Conservation (phyloP, 2,888 invertebrate species). For the Caenorhabditis panamensis region DNA sequence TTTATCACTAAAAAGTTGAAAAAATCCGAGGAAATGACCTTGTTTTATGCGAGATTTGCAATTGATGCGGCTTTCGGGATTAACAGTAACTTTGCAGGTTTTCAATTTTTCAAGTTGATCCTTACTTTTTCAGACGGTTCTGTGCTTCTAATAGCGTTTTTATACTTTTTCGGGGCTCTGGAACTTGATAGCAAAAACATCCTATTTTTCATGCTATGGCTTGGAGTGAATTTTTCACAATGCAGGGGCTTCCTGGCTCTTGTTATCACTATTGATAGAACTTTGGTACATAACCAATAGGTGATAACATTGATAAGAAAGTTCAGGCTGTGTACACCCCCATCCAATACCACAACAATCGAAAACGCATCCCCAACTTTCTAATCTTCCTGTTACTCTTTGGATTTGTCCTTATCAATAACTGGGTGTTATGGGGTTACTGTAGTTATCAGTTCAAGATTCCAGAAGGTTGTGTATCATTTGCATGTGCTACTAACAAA, state of each 20-base stretch:
- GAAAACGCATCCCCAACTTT: neutral
- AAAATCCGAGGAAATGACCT: neutral
- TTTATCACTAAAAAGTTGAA: neutral
- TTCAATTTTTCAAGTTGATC: neutral
- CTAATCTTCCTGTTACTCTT: neutral
- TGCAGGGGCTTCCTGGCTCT: neutral
- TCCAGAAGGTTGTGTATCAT: neutral
- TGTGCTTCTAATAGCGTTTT: neutral
- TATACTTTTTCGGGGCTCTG: neutral
- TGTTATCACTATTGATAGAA: neutral
- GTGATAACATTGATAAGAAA: slow-evolving; percentile 1
- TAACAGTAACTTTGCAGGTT: too few species aligned
- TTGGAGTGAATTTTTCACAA: neutral
- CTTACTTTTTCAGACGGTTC: neutral
- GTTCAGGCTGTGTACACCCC: neutral
- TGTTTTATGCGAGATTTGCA: neutral
- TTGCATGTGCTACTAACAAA: neutral
- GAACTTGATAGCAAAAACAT: neutral
- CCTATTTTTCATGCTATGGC: too few species aligned
- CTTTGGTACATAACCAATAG: neutral
- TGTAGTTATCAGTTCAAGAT: neutral
- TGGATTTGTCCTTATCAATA: neutral
- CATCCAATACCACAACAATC: neutral
- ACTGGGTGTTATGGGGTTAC: neutral
- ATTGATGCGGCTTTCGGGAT: neutral